Conservation (phyloP, 2,113 vertebrate species). For the Entelurus aequoreus region DNA sequence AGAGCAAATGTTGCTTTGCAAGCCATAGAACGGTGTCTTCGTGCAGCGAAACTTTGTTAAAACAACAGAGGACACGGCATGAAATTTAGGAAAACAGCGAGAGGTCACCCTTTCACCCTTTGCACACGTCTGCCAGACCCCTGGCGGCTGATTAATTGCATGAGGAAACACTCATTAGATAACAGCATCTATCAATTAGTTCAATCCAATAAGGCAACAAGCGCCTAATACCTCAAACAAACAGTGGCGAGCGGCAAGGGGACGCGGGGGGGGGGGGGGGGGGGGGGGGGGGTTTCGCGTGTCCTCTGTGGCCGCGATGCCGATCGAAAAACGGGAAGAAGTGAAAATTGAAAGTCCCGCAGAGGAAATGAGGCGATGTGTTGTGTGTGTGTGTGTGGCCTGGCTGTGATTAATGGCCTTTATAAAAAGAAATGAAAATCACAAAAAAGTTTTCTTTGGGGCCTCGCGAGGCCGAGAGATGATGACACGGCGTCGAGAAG, state of each 20-base stretch:
- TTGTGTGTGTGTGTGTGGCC: not conserved
- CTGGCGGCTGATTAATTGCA: constrained; percentile 73
- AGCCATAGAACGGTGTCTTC: too few relatives aligned
- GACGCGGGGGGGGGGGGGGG: constrained; percentile 23
- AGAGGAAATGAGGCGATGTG: constrained; percentile 1
- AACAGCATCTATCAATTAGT: constrained; percentile 76
- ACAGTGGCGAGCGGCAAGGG: constrained; percentile 45
- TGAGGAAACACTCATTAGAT: constrained; percentile 76
- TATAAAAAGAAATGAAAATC: not conserved
- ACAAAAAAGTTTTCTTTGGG: constrained; percentile 18
- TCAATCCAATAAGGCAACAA: constrained; percentile 67
- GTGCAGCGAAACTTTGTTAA: too few relatives aligned
- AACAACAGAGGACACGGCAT: too few relatives aligned
- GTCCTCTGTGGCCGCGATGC: constrained; percentile 36
- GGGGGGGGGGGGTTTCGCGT: constrained; percentile 10
- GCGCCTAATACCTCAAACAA: constrained; percentile 70
- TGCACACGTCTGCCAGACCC: constrained; percentile 59
- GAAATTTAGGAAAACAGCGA: constrained; percentile 6
- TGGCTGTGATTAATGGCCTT: not conserved
- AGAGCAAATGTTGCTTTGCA: too few relatives aligned
- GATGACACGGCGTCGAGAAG: constrained; percentile 34
- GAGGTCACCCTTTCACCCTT: constrained; percentile 54
- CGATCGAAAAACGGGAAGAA: constrained; percentile 26
- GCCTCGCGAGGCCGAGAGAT: constrained; percentile 47
- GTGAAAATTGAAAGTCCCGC: constrained; percentile 16